Conservation (phyloP, 2,888 invertebrate species). For the Timandra comae region DNA sequence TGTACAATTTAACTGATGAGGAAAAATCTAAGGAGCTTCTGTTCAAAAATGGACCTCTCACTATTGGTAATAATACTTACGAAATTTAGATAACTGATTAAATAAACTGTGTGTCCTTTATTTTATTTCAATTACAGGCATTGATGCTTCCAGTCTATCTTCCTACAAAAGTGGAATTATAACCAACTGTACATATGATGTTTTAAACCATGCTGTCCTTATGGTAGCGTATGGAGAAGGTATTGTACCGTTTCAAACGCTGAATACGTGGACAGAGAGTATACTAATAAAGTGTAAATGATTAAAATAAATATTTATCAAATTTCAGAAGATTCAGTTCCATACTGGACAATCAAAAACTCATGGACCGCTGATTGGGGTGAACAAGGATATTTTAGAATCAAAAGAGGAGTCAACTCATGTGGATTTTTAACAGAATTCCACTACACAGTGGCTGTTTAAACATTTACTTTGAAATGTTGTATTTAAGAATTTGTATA, state of each 20-base stretch:
- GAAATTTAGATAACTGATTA: no score
- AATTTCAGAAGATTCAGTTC: conserved; percentile 31
- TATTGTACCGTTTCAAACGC: no score
- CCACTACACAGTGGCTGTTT: background rate
- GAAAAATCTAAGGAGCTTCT: conserved; percentile 15
- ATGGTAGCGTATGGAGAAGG: conserved; percentile 30
- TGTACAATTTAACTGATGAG: conserved; percentile 52
- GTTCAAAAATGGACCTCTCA: background rate
- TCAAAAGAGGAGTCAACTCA: background rate
- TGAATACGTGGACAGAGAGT: no score
- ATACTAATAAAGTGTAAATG: no score
- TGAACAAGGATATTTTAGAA: background rate
- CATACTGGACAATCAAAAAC: background rate
- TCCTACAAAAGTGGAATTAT: background rate
- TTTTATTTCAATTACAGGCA: background rate
- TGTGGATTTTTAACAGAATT: background rate
- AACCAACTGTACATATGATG: background rate
- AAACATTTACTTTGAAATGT: no score
- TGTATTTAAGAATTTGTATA: no score
- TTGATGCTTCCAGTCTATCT: background rate
- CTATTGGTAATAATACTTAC: no score
- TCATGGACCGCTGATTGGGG: background rate
- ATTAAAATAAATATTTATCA: no score
- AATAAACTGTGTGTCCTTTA: no score
- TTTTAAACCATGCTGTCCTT: conserved; percentile 23